Evolutionary conservation across 2,797 vertebrate genomes (phyloP).

Genomic region (Tangara arthus): DNA sequence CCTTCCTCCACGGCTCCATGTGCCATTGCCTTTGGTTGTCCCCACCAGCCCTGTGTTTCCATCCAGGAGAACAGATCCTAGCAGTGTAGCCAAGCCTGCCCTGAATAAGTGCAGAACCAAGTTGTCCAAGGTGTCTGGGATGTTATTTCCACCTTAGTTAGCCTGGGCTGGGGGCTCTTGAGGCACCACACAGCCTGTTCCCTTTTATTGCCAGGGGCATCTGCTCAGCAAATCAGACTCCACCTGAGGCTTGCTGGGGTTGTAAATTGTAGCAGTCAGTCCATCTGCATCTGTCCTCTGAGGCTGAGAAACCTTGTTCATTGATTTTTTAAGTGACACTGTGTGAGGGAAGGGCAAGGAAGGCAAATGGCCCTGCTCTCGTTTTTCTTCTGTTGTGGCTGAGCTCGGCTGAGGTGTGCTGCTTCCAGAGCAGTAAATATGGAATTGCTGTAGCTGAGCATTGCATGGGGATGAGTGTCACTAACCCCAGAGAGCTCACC

Average conservation of each 20-base stretch:
- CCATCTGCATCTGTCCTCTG: background rate
- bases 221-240: background rate
- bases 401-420: background rate
- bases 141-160: background rate
- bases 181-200: background rate
- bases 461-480: background rate
- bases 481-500: too few species aligned
- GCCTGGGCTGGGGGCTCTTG: background rate
- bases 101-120: background rate
- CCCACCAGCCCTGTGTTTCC: background rate
- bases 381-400: background rate
- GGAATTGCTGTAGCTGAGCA: background rate
- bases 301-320: background rate
- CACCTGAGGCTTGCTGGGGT: background rate
- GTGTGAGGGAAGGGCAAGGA: background rate
- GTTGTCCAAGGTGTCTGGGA: background rate
- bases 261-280: background rate
- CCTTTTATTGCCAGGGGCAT: background rate
- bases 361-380: background rate
- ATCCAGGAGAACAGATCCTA: background rate
- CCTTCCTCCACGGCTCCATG: background rate
- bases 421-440: background rate
- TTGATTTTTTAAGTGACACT: background rate
- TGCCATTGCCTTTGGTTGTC: background rate
- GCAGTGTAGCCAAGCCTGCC: background rate